phyloP scores from a whole-genome alignment of 2,113 vertebrate genomes.

The Xiphophorus couchianus region DNA sequence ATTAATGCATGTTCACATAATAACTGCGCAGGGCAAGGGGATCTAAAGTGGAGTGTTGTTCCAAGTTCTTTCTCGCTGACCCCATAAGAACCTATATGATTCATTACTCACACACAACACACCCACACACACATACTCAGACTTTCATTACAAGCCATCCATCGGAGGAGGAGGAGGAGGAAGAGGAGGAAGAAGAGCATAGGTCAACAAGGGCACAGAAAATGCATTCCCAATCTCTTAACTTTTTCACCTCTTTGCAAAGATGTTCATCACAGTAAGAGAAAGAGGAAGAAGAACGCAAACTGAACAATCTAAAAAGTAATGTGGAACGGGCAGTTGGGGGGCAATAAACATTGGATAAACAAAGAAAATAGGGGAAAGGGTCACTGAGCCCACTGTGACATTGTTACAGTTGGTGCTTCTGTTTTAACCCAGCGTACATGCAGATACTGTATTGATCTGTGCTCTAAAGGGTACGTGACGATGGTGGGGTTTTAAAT shows the following conservation, averaged over 20 bases:
- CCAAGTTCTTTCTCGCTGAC: conserved; percentile 39
- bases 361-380: conserved; percentile 1
- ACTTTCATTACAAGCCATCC: conserved; percentile 59
- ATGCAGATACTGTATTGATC: conserved; percentile 69
- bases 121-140: conserved; percentile 32
- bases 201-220: conserved; percentile 36
- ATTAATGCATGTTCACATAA: conserved; percentile 6
- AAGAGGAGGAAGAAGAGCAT: neutral
- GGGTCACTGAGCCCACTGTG: conserved; percentile 20
- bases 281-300: conserved; percentile 7
- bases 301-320: conserved; percentile 31
- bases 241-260: conserved; percentile 67
- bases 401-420: conserved; percentile 29
- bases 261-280: conserved; percentile 40
- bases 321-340: neutral
- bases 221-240: conserved; percentile 73
- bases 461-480: conserved; percentile 51
- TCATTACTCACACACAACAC: conserved; percentile 53
- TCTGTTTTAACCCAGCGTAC: conserved; percentile 68
- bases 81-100: conserved; percentile 44
- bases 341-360: conserved; percentile 3
- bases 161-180: conserved; percentile 12
- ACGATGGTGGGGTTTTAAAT: conserved; percentile 68
- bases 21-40: conserved; percentile 1
- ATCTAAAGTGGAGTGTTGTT: conserved; percentile 33